Evolutionary conservation across 64 coral and sea anemone genomes (phyloP), one percentile per base, ranked within the genome.

Genomic region (Dendronephthya gigantea): DNA sequence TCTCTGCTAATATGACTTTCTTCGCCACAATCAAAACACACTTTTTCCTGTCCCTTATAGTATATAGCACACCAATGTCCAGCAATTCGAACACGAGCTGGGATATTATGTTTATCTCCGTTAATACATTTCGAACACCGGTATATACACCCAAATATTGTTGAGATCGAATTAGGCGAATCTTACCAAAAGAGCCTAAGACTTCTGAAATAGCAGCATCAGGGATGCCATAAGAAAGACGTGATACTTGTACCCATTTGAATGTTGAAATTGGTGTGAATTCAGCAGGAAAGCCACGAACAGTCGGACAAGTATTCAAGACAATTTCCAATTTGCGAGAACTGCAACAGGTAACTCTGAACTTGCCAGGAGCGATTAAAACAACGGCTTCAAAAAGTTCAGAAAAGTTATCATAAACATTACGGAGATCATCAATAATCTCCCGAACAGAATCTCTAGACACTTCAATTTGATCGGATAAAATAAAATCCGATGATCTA

Each of bases 31-130:
- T 12, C n/a, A 83, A 83, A 83, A n/a, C 81, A 83, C 7, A 43
- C 43, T 83, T 83, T 28, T n/a, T 83, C 22, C 35, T 83, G 81
- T 40, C 81, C 81, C 49, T 84, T 84, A 49, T 84, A 84, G 40
- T 84, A 45, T 40, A 84, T 45, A 84, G 32, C 50, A 49, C 83
- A 84, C 83, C 83, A 84, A 84, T 84, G 83, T 22, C 83, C 83
- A 45, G 83, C 83, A 27, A 84, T 84, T 30, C 83, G 83, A 47
- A 84, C 38, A 28, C 83, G 40, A 48, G 43, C 50, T 49, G 83
- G 83, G 33, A 84, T 84, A 43, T 84, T 49, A 13, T 41, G 41
- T 23, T 84, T 48, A 84, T n/a, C n/a, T 43, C 22, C 81, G 40
- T 83, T 12, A 83, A 43, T 1, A 83, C 81, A 37, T 83, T 83